phyloP scores from a whole-genome alignment of 2,113 vertebrate species.

The Ariopsis seemanni region DNA sequence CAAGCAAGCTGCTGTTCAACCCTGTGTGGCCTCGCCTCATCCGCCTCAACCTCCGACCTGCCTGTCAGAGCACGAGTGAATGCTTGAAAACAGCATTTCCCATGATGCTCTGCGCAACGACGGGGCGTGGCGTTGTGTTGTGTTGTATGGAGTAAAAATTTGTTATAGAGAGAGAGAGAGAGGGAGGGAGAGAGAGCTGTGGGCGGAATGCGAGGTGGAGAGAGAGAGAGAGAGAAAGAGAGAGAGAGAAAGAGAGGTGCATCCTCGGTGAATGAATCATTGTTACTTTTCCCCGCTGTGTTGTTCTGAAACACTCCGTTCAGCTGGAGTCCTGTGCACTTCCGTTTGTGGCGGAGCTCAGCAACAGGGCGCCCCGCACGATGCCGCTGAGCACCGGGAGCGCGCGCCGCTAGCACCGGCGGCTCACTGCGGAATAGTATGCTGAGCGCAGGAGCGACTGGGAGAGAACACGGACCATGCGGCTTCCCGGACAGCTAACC shows the following conservation, averaged over 20 bases:
- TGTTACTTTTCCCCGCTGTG: slow-evolving; percentile 34
- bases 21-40: no score
- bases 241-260: slow-evolving; percentile 37
- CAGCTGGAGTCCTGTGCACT: neutral
- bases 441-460: slow-evolving; percentile 65
- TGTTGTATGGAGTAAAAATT: slow-evolving; percentile 58
- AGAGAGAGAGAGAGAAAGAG: slow-evolving; percentile 7
- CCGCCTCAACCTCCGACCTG: no score
- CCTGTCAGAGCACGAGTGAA: neutral
- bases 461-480: slow-evolving; percentile 71
- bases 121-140: slow-evolving; percentile 73
- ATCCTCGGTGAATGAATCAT: slow-evolving; percentile 44
- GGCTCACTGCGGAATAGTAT: slow-evolving; percentile 69
- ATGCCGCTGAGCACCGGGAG: slow-evolving; percentile 65
- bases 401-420: slow-evolving; percentile 59
- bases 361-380: slow-evolving; percentile 71
- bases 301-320: no score
- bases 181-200: slow-evolving; percentile 38
- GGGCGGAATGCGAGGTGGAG: slow-evolving; percentile 26
- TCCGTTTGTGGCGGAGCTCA: slow-evolving; percentile 50
- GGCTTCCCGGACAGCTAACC: slow-evolving; percentile 68
- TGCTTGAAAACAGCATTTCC: slow-evolving; percentile 66
- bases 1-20: no score
- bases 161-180: slow-evolving; percentile 65
- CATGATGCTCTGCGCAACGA: slow-evolving; percentile 54